Evolutionary conservation across 2,888 invertebrate species (phyloP), one percentile per base, ranked within the genome.

Genomic region (Germaria angustata): DNA sequence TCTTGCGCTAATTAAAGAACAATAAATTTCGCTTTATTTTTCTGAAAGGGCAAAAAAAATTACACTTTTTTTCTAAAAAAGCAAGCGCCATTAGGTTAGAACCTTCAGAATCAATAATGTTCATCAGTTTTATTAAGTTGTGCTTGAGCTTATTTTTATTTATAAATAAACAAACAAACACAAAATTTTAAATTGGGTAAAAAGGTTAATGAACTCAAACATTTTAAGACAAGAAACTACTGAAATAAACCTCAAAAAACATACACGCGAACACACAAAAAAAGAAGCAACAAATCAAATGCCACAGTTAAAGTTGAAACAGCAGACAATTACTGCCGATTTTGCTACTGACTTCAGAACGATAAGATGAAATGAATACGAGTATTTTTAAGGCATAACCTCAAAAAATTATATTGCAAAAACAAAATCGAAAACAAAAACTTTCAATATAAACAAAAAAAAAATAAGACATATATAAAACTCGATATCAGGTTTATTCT

Each of bases 161-260:
- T 57, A 13, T 0, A 20, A 20, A 5, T 34, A 6, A 11, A 22
- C 24, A 15, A 20, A 28, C 66, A 20, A 53, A n/a, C n/a, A n/a
- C n/a, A 59, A 61, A 44, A 36, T 11, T 3, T 22, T 68, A 71
- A 81, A 63, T 73, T 81, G 65, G 73, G 81, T 78, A 78, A 78
- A 65, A 55, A 34, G 73, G 81, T 78, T 55, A 81, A 78, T 55
- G 78, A 78, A 81, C 78, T 81, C 41, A 44, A 66, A 51, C 15
- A 24, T 79, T 49, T 49, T 32, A 28, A 71, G 7, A 39, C 15
- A 77, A 61, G 3, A 36, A 34, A 39, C n/a, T n/a, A 53, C 44
- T 22, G 2, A 65, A 65, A 55, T 22, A 57, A 65, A 36, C 22
- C 55, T 55, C 24, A 46, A 44, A 22, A 49, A 66, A 20, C 39